Conservation (phyloP, 2,888 invertebrate genomes). For the Plebejus argus region DNA sequence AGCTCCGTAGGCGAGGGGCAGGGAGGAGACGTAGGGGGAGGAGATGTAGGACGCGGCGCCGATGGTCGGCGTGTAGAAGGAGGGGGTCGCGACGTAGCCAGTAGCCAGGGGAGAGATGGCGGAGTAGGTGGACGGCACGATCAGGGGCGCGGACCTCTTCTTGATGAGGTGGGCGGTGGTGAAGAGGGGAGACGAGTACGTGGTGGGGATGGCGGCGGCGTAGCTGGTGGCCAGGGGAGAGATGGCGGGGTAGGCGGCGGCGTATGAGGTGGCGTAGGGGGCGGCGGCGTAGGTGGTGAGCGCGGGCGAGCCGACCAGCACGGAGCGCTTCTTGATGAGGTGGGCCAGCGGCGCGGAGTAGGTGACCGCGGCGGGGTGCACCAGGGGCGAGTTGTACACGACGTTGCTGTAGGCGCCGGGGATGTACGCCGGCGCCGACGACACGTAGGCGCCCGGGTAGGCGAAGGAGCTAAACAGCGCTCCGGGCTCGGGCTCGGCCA, state of each 20-base stretch:
- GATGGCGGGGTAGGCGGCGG: constrained; percentile 49
- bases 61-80: neutral
- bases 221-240: constrained; percentile 49
- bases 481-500: constrained; percentile 56
- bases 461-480: constrained; percentile 37
- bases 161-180: constrained; percentile 55
- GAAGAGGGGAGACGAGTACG: constrained; percentile 42
- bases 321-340: constrained; percentile 56
- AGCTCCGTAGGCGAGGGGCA: constrained; percentile 35
- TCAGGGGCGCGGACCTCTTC: constrained; percentile 54
- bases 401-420: constrained; percentile 60
- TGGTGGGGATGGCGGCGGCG: constrained; percentile 20
- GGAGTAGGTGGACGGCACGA: constrained; percentile 40
- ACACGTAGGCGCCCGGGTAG: constrained; percentile 50
- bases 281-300: constrained; percentile 41
- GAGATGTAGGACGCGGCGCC: constrained; percentile 40
- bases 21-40: constrained; percentile 45
- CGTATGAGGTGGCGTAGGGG: constrained; percentile 53
- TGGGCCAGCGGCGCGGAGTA: constrained; percentile 56
- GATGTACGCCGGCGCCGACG: constrained; percentile 58
- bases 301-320: constrained; percentile 41
- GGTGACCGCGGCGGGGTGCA: constrained; percentile 58
- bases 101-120: neutral
- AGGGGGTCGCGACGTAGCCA: neutral
- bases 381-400: constrained; percentile 61